phyloP scores from a whole-genome alignment of 2,113 vertebrate species.

The Lota lota region DNA sequence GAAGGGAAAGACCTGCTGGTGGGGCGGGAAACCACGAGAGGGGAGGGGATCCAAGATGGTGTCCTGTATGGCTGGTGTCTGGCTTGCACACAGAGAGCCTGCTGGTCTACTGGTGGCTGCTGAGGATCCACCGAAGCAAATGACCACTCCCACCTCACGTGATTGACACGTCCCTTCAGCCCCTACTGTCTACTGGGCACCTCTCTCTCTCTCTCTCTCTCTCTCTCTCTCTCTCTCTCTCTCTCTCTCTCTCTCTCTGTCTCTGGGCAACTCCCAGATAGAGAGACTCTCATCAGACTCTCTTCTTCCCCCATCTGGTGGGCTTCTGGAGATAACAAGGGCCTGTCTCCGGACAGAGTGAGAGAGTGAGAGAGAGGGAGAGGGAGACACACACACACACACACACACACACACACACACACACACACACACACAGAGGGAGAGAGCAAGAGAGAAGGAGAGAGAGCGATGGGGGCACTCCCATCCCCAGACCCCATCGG shows the following conservation, averaged over 20 bases:
- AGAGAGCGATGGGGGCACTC: constrained; percentile 47
- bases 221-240: too few relatives aligned
- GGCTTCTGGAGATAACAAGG: constrained; percentile 69
- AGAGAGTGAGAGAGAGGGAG: constrained; percentile 18
- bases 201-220: too few relatives aligned
- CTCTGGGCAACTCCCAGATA: background rate
- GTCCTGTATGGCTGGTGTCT: constrained; percentile 52
- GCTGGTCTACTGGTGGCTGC: constrained; percentile 76
- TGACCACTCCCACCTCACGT: constrained; percentile 60
- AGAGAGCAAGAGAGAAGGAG: constrained; percentile 35
- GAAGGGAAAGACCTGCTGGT: background rate
- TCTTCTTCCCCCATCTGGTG: constrained; percentile 75
- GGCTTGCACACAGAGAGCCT: constrained; percentile 67
- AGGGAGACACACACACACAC: constrained; percentile 4
- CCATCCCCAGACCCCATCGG: constrained; percentile 59
- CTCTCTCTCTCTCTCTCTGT: too few relatives aligned
- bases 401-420: background rate
- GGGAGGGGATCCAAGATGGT: constrained; percentile 48
- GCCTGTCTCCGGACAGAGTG: constrained; percentile 22
- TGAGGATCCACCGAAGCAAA: constrained; percentile 66
- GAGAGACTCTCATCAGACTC: constrained; percentile 22
- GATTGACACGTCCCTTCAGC: constrained; percentile 69
- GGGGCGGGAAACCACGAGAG: constrained; percentile 17
- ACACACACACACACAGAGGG: constrained; percentile 55
- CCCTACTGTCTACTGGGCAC: constrained; percentile 33